Base-by-base conservation (phyloP, 35 echinoderm and acorn worm genomes). In the Antedon bifida region DNA sequence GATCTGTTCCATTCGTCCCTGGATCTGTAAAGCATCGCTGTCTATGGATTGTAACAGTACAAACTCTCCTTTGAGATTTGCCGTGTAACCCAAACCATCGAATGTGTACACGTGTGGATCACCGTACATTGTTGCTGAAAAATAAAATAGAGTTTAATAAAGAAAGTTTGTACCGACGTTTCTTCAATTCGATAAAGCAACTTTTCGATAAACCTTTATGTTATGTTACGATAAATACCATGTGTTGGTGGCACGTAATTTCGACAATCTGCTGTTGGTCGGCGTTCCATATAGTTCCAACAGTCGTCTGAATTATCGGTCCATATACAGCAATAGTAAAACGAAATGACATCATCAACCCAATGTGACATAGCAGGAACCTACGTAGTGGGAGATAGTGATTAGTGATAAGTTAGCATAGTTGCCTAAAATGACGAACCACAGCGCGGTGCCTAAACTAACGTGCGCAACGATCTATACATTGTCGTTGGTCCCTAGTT, bases 261-360 rank as follows among this genome's bases (percentile, higher is more conserved):
- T 26, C 3, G 32, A 35, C 90, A 92, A 80, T 88, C 86, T 21
- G 77, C 86, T n/a, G 90, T 92, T 2, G 90, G 90, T 34, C 90
- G 32, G 34, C 77, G 23, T 0, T 80, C 39, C 19, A 46, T 46
- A 77, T 88, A 92, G 17, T 80, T 36, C 30, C 46, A 77, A 42
- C 90, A 92, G 30, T 78, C 31, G 10, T 78, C 76, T 1, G 76
- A 78, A 26, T 87, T 73, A 11, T 29, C 45, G 0, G 33, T 35
- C 82, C 82, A 80, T 5, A 76, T 19, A 39, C 90, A 92, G 33
- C 90, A 92, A 30, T 56, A 84, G 33, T 89, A 38, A n/a, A 34
- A 79, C 26, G 86, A 36, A 0, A 92, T 75, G 8, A 84, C 13
- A 82, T 92, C 86, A 34, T 74, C 34, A 23, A 79, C 74, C 30